Percentiles rank a stretch among this genome's conserved stretches.
phyloP scores from a whole-genome alignment of 2,888 invertebrate genomes.

The Acleris literana region DNA sequence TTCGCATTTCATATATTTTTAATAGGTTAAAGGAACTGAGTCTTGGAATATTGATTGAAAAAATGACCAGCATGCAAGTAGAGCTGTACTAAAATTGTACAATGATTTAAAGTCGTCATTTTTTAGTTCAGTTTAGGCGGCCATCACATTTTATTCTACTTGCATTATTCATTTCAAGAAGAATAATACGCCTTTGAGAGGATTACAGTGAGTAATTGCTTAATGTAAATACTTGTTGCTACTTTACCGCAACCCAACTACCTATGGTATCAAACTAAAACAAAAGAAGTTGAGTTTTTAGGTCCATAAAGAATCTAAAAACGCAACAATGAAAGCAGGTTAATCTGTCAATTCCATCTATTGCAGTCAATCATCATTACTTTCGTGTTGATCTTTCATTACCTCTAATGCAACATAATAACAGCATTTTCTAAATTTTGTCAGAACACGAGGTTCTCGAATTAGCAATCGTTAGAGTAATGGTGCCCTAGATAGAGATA shows the following conservation, averaged over 20 bases:
- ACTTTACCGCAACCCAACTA: too few species aligned
- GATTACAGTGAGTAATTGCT: neutral
- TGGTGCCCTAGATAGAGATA: conserved; percentile 71
- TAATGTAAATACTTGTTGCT: neutral
- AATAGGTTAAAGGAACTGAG: conserved; percentile 41
- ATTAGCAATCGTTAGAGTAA: conserved; percentile 75
- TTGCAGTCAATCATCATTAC: conserved; percentile 32
- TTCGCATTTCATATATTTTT: conserved; percentile 49
- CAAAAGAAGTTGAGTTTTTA: neutral
- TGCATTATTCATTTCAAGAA: neutral
- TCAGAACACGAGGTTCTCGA: conserved; percentile 49
- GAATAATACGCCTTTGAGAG: neutral
- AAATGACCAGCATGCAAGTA: conserved; percentile 22
- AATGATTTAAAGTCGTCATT: neutral
- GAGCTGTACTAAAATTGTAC: neutral
- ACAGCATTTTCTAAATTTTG: conserved; percentile 35
- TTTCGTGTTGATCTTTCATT: conserved; percentile 31
- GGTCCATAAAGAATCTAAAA: neutral
- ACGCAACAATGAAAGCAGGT: conserved; percentile 13
- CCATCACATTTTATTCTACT: neutral
- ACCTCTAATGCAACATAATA: conserved; percentile 35
- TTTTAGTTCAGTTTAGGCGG: neutral
- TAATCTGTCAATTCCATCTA: conserved; percentile 23
- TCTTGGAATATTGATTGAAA: conserved; percentile 48
- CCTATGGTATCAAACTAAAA: neutral